Evolutionary conservation across 2,797 vertebrate species (phyloP).

Genomic region (Vespertilio murinus): DNA sequence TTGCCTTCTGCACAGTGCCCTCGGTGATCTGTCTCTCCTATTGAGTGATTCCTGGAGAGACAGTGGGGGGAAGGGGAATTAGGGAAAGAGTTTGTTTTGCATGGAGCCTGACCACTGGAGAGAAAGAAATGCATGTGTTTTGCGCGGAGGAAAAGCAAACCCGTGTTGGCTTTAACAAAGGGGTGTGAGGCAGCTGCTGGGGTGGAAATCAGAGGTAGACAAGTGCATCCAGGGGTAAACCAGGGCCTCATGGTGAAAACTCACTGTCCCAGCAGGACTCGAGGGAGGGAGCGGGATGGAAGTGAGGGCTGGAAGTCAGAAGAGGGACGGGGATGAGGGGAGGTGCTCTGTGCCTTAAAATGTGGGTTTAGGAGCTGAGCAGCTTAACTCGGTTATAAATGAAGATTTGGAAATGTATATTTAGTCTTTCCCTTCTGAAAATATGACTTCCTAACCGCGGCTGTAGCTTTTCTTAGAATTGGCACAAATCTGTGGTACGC

Average conservation of each 20-base stretch:
- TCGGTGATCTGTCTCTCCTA: slow-evolving; percentile 48
- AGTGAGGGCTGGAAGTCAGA: slow-evolving; percentile 16
- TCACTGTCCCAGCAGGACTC: slow-evolving; percentile 73
- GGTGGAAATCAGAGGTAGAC: slow-evolving; percentile 72
- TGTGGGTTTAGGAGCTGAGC: neutral
- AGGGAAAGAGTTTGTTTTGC: slow-evolving; percentile 60
- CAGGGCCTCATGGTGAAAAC: slow-evolving; percentile 68
- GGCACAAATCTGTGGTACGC: neutral
- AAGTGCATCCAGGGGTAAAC: slow-evolving; percentile 50
- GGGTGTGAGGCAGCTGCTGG: slow-evolving; percentile 62
- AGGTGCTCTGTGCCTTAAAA: neutral
- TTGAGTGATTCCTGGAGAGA: slow-evolving; percentile 56
- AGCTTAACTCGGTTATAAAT: neutral
- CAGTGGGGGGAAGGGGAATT: neutral
- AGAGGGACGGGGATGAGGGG: slow-evolving; percentile 65
- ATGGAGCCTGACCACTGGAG: slow-evolving; percentile 20
- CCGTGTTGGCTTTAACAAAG: slow-evolving; percentile 64
- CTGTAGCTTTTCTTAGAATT: neutral
- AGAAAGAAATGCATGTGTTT: neutral
- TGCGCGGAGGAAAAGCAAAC: slow-evolving; percentile 66
- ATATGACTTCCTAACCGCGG: neutral
- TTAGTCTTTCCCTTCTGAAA: slow-evolving; percentile 1
- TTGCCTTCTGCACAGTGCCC: neutral
- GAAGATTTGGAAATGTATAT: neutral
- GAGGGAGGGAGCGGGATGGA: slow-evolving; percentile 51